A percentile compares a stretch with the other conserved stretches of the same genome.
These are phyloP conservation scores for Diadumene lineata DNA, from an alignment of 92 coral and sea anemone species.

Conservation along the genomic window DNA sequence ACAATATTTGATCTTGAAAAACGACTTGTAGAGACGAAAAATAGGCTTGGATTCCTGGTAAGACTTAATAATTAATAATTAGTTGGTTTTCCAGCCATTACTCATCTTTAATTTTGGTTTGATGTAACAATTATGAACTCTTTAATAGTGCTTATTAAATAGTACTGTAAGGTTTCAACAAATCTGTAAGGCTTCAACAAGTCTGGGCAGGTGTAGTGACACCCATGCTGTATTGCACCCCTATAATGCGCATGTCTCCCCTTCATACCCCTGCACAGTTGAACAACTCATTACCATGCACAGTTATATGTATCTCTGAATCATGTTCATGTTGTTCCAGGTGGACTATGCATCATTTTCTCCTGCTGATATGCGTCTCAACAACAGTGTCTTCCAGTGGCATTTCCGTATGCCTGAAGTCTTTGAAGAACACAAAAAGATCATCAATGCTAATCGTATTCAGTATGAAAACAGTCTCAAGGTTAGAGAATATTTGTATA, in stretches of 20 bases:
- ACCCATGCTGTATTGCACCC: too few relatives aligned
- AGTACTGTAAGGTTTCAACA: too few relatives aligned
- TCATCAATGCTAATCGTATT: conserved; percentile 91
- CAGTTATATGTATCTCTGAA: not conserved
- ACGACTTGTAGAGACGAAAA: conserved; percentile 89
- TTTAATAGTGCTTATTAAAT: too few relatives aligned
- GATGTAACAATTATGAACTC: too few relatives aligned
- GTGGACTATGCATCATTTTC: conserved; percentile 99
- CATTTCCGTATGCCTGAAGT: conserved; percentile 99
- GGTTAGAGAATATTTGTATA: conserved; percentile 39
- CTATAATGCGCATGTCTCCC: too few relatives aligned
- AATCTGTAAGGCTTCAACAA: too few relatives aligned
- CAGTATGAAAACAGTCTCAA: conserved; percentile 98
- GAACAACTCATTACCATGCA: too few relatives aligned
- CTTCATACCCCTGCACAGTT: too few relatives aligned
- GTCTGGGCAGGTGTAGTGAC: too few relatives aligned
- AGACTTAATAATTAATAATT: conserved; percentile 10
- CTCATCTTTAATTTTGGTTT: not conserved
- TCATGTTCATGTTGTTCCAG: too few relatives aligned
- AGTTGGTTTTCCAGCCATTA: not conserved
- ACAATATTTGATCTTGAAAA: conserved; percentile 97
- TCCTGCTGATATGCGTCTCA: conserved; percentile 98
- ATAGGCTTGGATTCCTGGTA: conserved; percentile 90
- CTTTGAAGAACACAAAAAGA: conserved; percentile 98
- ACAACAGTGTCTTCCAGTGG: conserved; percentile 99